Base-by-base conservation (phyloP, 2,888 invertebrate species). In the Conops quadrifasciatus region DNA sequence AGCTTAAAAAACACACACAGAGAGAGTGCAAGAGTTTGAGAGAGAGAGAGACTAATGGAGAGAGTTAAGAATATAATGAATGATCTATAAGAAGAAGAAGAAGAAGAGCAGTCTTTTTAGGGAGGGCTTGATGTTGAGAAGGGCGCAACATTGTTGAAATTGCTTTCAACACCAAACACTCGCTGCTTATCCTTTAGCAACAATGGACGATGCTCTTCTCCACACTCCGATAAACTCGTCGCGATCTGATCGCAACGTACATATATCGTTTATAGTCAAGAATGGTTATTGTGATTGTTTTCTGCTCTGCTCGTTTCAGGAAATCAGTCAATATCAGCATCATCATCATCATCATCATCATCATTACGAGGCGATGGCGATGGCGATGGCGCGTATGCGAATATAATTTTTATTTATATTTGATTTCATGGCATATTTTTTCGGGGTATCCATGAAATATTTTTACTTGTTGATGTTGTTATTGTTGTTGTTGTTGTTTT, bases 131-230 rank as follows among this genome's bases (percentile, higher is more conserved):
- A 36, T 7, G 51, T 19, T n/a, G 43, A 26, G 26, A 59, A 49
- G 63, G 53, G 49, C 49, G 81, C 82, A 83, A 83, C 83, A 83
- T 83, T 82, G 82, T 82, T 82, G 79, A 82, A 83, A 83, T 83
- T 82, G 82, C 83, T 83, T 83, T 83, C 82, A 83, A 83, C 82
- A 83, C 82, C 83, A 83, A 80, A 73, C 70, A 30, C 16, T 71
- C 75, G 74, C 49, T 47, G 59, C 72, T 75, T 72, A 71, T 72
- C 74, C 72, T 72, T 72, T 70, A 75, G 65, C 72, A 71, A 30
- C n/a, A 13, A 43, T 49, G 24, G n/a, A 36, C 36, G 9, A 36
- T 9, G 36, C 36, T 36, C 36, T 36, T 36, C 36, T 36, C 36
- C 9, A 4, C 9, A 7, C 36, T 7, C 9, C 36, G 36, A 36